These are phyloP conservation scores for Acanthiza pusilla DNA, from an alignment of 2,797 vertebrate species.

Conservation along the genomic window DNA sequence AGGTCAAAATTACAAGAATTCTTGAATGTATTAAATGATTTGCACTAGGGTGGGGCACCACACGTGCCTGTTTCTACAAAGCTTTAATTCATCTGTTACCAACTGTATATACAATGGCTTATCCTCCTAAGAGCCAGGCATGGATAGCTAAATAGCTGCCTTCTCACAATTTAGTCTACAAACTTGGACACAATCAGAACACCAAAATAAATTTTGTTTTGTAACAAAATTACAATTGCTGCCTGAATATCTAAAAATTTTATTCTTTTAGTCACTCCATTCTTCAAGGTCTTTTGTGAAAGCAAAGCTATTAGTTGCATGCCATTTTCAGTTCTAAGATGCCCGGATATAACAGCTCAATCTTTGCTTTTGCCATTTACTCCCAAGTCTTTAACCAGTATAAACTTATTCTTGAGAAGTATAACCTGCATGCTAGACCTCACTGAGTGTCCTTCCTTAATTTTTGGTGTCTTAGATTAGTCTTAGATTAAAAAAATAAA, in stretches of 20 bases:
- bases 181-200: neutral
- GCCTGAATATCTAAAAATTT: neutral
- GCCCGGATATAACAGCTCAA: neutral
- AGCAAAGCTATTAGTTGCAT: neutral
- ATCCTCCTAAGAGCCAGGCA: neutral
- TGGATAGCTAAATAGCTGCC: neutral
- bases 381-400: neutral
- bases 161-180: neutral
- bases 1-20: neutral
- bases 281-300: neutral
- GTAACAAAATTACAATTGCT: neutral
- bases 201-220: neutral
- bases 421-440: neutral
- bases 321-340: neutral
- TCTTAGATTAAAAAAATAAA: neutral
- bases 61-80: neutral
- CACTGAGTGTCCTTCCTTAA: accelerated
- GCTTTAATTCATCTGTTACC: neutral
- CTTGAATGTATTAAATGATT: neutral
- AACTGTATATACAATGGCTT: neutral
- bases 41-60: too few species aligned
- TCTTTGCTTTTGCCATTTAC: neutral
- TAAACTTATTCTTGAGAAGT: neutral
- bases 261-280: neutral
- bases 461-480: neutral